A percentile compares a stretch with the other conserved stretches of the same genome.
phyloP scores from a whole-genome alignment of 2,888 invertebrate genomes.

The Seira ritae region DNA sequence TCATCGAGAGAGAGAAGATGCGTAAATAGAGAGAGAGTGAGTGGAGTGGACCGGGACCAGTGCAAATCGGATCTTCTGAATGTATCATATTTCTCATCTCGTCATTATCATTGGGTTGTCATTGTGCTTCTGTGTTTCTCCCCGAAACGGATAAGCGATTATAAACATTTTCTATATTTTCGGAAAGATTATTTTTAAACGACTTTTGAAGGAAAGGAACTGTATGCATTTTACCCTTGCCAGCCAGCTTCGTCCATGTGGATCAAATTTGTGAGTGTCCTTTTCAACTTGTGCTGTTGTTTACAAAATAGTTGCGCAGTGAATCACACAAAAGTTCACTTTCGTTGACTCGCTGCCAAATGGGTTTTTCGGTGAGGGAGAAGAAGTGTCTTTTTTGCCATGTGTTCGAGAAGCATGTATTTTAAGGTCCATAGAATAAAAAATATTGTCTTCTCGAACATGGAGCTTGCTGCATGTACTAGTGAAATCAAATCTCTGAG shows the following conservation, averaged over 20 bases:
- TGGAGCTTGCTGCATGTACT: not conserved
- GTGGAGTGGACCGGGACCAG: not conserved
- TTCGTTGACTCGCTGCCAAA: slow-evolving; percentile 54
- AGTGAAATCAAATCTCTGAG: no score
- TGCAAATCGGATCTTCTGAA: not conserved
- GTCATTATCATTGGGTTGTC: not conserved
- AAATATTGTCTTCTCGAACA: not conserved
- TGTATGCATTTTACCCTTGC: slow-evolving; percentile 6
- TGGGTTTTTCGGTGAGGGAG: slow-evolving; percentile 65
- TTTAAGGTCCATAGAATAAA: not conserved
- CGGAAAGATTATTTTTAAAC: not conserved
- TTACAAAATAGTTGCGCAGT: slow-evolving; percentile 11
- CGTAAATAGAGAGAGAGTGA: not conserved
- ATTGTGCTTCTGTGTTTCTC: not conserved
- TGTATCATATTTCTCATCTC: not conserved
- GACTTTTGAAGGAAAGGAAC: not conserved
- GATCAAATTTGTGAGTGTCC: not conserved
- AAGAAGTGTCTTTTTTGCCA: slow-evolving; percentile 6
- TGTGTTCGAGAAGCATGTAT: not conserved
- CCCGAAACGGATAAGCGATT: not conserved
- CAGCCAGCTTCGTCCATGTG: not conserved
- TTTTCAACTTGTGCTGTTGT: not conserved
- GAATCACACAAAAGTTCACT: slow-evolving; percentile 16
- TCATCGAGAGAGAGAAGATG: not conserved
- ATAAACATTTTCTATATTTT: not conserved